A percentile compares a stretch with the other conserved stretches of the same genome.
Evolutionary conservation across 2,113 vertebrate species (phyloP).

Genomic region (Coryphaenoides rupestris): DNA sequence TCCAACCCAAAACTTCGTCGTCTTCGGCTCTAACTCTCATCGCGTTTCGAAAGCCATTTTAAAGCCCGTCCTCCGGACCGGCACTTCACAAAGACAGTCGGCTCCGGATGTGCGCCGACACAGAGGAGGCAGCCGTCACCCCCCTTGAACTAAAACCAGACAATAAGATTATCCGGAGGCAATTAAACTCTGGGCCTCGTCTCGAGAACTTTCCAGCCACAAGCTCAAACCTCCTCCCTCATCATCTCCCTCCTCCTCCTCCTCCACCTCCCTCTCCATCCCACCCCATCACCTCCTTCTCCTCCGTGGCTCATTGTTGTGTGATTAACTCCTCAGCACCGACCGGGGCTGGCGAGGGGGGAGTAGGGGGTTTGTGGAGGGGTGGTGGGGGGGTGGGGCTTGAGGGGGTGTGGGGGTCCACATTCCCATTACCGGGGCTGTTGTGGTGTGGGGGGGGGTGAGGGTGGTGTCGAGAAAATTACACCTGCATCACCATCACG

Average conservation of each 20-base stretch:
- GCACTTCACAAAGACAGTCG: too few species aligned
- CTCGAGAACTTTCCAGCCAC: slow-evolving; percentile 50
- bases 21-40: too few species aligned
- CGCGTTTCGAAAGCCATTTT: too few species aligned
- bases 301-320: slow-evolving; percentile 63
- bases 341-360: slow-evolving; percentile 15
- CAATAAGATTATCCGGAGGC: slow-evolving; percentile 67
- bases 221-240: slow-evolving; percentile 26
- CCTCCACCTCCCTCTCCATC: slow-evolving; percentile 43
- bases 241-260: slow-evolving; percentile 46
- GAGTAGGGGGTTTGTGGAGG: neutral
- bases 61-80: too few species aligned
- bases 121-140: neutral
- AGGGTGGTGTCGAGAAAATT: too few species aligned
- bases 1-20: too few species aligned
- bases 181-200: slow-evolving; percentile 69
- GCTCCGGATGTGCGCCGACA: too few species aligned
- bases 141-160: slow-evolving; percentile 45
- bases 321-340: slow-evolving; percentile 75
- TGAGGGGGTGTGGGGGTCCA: too few species aligned
- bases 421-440: too few species aligned
- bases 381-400: slow-evolving; percentile 28
- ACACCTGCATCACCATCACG: too few species aligned
- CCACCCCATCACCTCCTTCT: slow-evolving; percentile 33
- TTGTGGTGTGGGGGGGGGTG: too few species aligned